Base-by-base conservation (phyloP, 2,888 invertebrate species). In the Lepeophtheirus nordmannii region DNA sequence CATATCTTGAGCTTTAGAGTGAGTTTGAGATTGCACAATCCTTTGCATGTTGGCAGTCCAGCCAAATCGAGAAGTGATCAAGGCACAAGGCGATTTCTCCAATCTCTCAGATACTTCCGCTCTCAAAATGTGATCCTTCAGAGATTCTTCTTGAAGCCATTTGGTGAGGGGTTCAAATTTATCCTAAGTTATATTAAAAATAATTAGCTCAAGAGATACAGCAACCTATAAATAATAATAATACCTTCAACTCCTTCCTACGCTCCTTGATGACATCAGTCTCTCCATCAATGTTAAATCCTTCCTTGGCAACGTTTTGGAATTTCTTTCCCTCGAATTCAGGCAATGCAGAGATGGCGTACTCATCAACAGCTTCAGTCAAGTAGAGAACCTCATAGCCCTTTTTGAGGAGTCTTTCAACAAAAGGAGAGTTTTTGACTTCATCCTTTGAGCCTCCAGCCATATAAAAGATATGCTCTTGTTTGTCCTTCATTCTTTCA, bases 221-320 rank as follows among this genome's bases (percentile, higher is more conserved):
- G 14, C 17, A 46, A 14, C 17, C 8, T 46, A 5, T 46, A 46
- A n/a, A 46, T 46, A 8, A 46, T 46, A 46, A 46, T 2, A 46
- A 46, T 17, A 46, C 53, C 75, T 86, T 85, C 68, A 87, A 75
- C 67, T 82, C 82, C 74, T 92, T 90, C 72, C 85, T 78, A 70
- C 82, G 82, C 75, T 87, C 86, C 77, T 89, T 87, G 69, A 77
- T 82, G 67, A 76, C 76, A 68, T 77, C 78, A n/a, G 74, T 80
- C 73, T 91, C 89, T 58, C 86, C 83, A 69, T 78, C 76, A 10
- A 97, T 77, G 70, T 85, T 83, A 75, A 97, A 85, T 40, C 94
- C 94, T 80, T 99, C 98, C 79, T 98, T 99, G 71, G 98, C 98
- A 65, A 96, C 91, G 76, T 99, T 99, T 78, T 93, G 93, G 87